Evolutionary conservation across 2,888 invertebrate genomes (phyloP).

Genomic region (Sicus ferrugineus): DNA sequence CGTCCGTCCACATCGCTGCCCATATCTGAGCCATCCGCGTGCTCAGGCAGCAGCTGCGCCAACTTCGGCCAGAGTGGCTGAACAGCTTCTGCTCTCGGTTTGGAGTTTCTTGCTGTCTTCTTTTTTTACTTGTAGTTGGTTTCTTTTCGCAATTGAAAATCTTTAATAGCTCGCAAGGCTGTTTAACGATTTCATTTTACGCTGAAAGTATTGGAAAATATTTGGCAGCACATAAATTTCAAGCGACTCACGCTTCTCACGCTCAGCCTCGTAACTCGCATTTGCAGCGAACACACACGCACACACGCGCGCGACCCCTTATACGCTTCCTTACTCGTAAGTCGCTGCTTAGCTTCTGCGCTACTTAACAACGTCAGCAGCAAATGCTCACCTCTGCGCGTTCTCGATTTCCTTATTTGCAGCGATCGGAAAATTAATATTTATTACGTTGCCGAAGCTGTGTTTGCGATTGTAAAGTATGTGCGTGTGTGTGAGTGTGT

Average conservation of each 20-base stretch:
- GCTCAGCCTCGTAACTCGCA: slow-evolving; percentile 43
- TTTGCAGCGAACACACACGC: slow-evolving; percentile 36
- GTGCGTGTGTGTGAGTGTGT: slow-evolving; percentile 13
- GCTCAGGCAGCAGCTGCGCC: slow-evolving; percentile 22
- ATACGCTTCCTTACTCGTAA: slow-evolving; percentile 16
- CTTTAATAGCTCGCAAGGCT: slow-evolving; percentile 16
- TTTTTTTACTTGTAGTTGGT: slow-evolving; percentile 7
- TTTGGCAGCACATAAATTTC: slow-evolving; percentile 42
- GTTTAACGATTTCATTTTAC: background rate
- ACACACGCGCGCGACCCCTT: slow-evolving; percentile 24
- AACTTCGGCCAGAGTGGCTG: slow-evolving; percentile 18
- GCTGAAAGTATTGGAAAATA: background rate
- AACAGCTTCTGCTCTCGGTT: slow-evolving; percentile 21
- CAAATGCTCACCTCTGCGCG: slow-evolving; percentile 22
- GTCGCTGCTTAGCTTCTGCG: slow-evolving; percentile 22
- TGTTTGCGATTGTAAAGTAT: slow-evolving; percentile 10
- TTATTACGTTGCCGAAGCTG: slow-evolving; percentile 39
- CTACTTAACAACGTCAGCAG: slow-evolving; percentile 6
- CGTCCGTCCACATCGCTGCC: background rate
- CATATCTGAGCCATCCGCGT: slow-evolving; percentile 10
- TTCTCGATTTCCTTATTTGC: slow-evolving; percentile 56
- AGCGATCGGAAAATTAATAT: slow-evolving; percentile 61
- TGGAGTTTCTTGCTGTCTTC: background rate
- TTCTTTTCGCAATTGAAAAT: slow-evolving; percentile 24
- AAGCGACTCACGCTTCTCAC: slow-evolving; percentile 47